These are phyloP conservation scores for Sepiola atlantica DNA, from an alignment of 2,888 invertebrate genomes.

Conservation along the genomic window DNA sequence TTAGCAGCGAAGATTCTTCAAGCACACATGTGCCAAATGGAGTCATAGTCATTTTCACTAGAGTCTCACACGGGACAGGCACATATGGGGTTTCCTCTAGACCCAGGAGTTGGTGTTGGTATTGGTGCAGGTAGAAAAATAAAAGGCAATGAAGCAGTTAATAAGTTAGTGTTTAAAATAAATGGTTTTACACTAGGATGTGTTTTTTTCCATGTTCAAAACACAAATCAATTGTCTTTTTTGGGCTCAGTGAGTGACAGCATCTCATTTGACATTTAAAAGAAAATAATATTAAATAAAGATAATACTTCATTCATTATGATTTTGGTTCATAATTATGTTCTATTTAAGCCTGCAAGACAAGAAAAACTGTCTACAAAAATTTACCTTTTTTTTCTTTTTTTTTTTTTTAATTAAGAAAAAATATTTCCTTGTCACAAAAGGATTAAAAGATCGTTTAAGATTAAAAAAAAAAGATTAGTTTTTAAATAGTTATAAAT, in stretches of 20 bases:
- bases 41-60: slow-evolving; percentile 66
- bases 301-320: not conserved
- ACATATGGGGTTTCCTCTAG: slow-evolving; percentile 69
- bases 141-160: slow-evolving; percentile 39
- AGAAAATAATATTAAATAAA: not conserved
- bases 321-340: not conserved
- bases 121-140: not conserved
- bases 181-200: not conserved
- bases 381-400: too few relatives aligned
- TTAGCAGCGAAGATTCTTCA: slow-evolving; percentile 61
- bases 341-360: not conserved
- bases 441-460: not conserved
- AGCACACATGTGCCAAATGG: slow-evolving; percentile 59
- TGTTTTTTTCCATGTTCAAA: not conserved
- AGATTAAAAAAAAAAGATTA: not conserved
- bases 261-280: not conserved
- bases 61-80: slow-evolving; percentile 66
- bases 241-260: slow-evolving; percentile 23
- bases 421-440: not conserved
- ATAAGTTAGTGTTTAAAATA: slow-evolving; percentile 32
- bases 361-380: not conserved
- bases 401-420: too few relatives aligned
- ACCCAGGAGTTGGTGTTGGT: slow-evolving; percentile 46
- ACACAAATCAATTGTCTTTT: slow-evolving; percentile 3
- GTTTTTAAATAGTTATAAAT: not conserved